phyloP scores from a whole-genome alignment of 2,797 vertebrate genomes.

The Semaprochilodus insignis region DNA sequence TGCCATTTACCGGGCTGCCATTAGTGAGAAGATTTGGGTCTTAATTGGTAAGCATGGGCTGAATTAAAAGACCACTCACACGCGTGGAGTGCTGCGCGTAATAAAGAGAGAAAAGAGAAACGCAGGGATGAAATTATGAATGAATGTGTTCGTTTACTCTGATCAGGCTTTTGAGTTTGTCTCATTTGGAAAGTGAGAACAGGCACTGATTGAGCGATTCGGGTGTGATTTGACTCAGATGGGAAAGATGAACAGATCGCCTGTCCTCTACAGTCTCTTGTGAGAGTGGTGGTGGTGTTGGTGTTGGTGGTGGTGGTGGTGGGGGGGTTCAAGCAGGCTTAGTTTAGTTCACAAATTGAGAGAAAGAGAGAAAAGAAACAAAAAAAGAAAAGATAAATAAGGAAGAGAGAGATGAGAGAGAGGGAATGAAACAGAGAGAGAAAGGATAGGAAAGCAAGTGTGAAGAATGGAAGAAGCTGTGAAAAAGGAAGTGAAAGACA shows the following conservation, averaged over 20 bases:
- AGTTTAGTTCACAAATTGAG: background rate
- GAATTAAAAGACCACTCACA: background rate
- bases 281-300: background rate
- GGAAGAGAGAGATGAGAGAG: no score
- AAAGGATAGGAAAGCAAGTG: no score
- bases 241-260: conserved; percentile 31
- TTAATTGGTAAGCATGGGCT: background rate
- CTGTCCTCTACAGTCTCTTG: background rate
- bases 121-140: conserved; percentile 22
- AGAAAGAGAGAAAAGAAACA: background rate
- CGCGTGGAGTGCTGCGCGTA: background rate
- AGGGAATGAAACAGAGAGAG: no score
- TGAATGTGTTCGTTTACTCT: conserved; percentile 5
- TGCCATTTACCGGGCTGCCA: background rate
- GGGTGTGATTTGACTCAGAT: conserved; percentile 11
- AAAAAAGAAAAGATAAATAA: no score
- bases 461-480: no score
- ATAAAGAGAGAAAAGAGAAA: background rate
- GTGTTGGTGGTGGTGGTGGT: no score
- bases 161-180: background rate
- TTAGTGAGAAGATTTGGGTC: background rate
- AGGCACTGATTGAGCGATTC: conserved; percentile 19
- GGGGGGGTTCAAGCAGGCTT: background rate
- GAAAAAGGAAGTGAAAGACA: no score
- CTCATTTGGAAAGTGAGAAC: conserved; percentile 26